A percentile compares a stretch with the other conserved stretches of the same genome.
These are phyloP conservation scores for Phocoena sinus DNA, from an alignment of 2,113 vertebrate species.

Conservation along the genomic window DNA sequence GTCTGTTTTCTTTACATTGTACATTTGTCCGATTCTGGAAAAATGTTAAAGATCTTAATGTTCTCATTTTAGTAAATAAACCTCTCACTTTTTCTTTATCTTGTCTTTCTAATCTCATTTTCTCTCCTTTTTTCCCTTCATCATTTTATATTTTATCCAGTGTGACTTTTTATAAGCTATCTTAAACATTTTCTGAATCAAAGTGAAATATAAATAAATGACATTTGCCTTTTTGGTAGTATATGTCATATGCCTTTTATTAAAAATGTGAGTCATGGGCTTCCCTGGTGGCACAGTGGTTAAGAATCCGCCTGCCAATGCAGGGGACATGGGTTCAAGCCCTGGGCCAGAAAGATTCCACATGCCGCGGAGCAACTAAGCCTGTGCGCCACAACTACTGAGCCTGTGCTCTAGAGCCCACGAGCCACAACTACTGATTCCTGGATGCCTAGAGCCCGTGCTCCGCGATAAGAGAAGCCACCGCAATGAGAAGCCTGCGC, in stretches of 20 bases:
- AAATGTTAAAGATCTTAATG: neutral
- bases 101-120: neutral
- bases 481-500: too few species aligned
- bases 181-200: neutral
- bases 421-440: too few species aligned
- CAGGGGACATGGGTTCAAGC: too few species aligned
- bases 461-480: too few species aligned
- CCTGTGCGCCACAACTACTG: too few species aligned
- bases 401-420: too few species aligned
- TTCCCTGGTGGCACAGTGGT: too few species aligned
- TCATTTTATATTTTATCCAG: neutral
- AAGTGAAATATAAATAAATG: neutral
- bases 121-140: neutral
- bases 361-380: too few species aligned
- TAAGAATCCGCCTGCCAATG: too few species aligned
- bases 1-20: neutral
- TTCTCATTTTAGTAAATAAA: neutral
- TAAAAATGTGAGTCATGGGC: neutral
- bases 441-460: too few species aligned
- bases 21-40: neutral
- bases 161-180: neutral
- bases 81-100: neutral
- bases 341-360: too few species aligned
- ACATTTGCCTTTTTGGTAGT: neutral
- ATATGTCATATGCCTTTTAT: neutral